phyloP scores from a whole-genome alignment of 2,113 vertebrate species.

The Taxidea taxus region DNA sequence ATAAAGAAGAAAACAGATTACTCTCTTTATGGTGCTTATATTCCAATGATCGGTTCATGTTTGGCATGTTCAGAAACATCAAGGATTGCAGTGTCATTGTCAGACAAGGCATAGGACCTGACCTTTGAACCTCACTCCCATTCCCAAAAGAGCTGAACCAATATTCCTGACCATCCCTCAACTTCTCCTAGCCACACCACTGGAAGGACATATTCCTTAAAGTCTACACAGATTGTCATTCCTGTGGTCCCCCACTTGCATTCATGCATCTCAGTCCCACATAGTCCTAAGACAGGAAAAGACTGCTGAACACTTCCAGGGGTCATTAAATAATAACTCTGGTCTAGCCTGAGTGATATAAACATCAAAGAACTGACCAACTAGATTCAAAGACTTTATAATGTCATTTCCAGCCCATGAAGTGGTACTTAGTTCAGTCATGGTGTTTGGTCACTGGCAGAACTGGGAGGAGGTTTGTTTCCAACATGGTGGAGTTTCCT shows the following conservation, averaged over 20 bases:
- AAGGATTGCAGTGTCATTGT: neutral
- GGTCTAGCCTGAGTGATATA: neutral
- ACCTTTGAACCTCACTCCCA: neutral
- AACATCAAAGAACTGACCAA: neutral
- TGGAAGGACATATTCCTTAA: neutral
- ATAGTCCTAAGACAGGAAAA: neutral
- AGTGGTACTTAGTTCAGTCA: neutral
- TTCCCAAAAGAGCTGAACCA: neutral
- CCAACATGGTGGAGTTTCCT: accelerated
- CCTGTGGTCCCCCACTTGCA: too few species aligned
- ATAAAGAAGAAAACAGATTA: neutral
- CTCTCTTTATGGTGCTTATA: neutral
- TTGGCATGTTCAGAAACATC: neutral
- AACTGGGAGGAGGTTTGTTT: neutral
- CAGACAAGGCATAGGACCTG: neutral
- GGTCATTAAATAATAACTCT: neutral
- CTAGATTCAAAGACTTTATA: neutral
- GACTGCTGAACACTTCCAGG: neutral
- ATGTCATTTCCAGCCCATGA: neutral
- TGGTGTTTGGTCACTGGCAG: neutral
- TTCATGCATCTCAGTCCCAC: neutral
- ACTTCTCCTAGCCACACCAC: neutral
- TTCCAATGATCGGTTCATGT: neutral
- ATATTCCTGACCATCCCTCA: neutral
- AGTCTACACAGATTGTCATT: neutral